Percentiles rank a stretch among this genome's conserved stretches.
phyloP scores from a whole-genome alignment of 2,797 vertebrate species.

The Pogoniulus pusillus region DNA sequence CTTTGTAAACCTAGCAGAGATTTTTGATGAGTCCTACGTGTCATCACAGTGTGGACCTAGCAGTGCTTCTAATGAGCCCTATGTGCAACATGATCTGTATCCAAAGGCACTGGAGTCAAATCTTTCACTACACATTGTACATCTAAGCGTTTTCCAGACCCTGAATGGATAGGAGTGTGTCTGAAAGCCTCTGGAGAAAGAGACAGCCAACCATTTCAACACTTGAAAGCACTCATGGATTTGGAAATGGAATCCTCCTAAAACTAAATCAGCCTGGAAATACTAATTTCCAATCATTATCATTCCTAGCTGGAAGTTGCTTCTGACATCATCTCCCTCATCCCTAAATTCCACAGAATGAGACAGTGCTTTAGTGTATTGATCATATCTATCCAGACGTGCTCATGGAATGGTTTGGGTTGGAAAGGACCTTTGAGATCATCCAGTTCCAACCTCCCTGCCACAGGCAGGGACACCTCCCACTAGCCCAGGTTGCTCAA shows the following conservation, averaged over 20 bases:
- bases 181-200: not conserved
- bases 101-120: not conserved
- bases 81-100: not conserved
- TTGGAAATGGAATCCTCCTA: not conserved
- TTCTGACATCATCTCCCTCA: not conserved
- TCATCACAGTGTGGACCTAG: not conserved
- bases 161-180: not conserved
- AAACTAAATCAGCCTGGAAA: not conserved
- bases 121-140: not conserved
- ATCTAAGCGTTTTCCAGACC: not conserved
- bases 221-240: not conserved
- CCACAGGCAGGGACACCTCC: too few species aligned
- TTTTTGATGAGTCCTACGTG: not conserved
- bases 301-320: not conserved
- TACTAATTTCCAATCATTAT: not conserved
- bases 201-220: not conserved
- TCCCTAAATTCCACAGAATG: not conserved
- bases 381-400: not conserved
- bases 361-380: not conserved
- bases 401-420: too few species aligned
- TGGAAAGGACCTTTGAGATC: too few species aligned
- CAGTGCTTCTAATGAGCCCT: not conserved
- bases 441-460: too few species aligned
- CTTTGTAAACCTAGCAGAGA: not conserved
- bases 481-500: too few species aligned